These are phyloP conservation scores for Clivina fossor DNA, from an alignment of 2,888 invertebrate species.

Conservation along the genomic window DNA sequence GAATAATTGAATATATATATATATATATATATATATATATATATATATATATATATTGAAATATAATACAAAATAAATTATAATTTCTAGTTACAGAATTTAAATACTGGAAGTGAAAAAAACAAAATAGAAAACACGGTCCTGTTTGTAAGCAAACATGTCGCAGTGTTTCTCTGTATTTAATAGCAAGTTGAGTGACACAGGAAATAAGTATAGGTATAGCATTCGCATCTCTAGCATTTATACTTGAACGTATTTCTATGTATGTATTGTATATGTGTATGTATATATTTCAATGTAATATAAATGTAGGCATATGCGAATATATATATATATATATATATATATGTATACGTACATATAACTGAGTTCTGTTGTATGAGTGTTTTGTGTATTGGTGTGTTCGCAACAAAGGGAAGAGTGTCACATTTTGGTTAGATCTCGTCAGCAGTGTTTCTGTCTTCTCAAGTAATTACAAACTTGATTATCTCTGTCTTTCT, in stretches of 20 bases:
- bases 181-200: constrained; percentile 28
- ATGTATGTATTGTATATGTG: too few species aligned
- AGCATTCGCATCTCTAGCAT: constrained; percentile 13
- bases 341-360: constrained; percentile 1
- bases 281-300: too few species aligned
- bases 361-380: too few species aligned
- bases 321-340: background rate
- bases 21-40: constrained; percentile 10
- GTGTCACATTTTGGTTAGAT: constrained; percentile 31
- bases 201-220: constrained; percentile 31
- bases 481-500: constrained; percentile 26
- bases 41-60: constrained; percentile 10
- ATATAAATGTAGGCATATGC: too few species aligned
- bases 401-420: constrained; percentile 26
- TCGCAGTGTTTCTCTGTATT: constrained; percentile 21
- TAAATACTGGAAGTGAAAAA: too few species aligned
- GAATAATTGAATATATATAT: background rate
- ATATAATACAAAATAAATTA: too few species aligned
- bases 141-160: constrained; percentile 11
- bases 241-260: too few species aligned
- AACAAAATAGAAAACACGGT: background rate
- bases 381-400: too few species aligned
- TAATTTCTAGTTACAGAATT: too few species aligned
- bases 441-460: constrained; percentile 16
- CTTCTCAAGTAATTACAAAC: constrained; percentile 32